A percentile compares a stretch with the other conserved stretches of the same genome.
phyloP scores from a whole-genome alignment of 2,888 invertebrate species.

The Myopa tessellatipennis region DNA sequence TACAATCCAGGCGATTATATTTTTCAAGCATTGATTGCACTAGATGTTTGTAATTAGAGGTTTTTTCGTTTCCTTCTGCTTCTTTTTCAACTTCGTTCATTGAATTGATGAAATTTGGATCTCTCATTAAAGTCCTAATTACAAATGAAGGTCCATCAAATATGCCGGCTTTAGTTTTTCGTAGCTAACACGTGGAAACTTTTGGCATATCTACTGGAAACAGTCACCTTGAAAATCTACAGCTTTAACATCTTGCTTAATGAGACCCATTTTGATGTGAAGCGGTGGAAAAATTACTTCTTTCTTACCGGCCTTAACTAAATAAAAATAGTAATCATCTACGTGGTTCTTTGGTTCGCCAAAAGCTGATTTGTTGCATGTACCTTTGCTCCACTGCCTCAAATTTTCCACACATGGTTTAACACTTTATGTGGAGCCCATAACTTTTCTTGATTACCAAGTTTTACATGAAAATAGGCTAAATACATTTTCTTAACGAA shows the following conservation, averaged over 20 bases:
- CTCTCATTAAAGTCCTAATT: background rate
- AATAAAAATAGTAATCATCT: background rate
- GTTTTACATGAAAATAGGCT: background rate
- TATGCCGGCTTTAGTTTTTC: background rate
- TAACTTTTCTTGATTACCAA: no score
- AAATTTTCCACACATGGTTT: background rate
- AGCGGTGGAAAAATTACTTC: background rate
- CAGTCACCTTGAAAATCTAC: background rate
- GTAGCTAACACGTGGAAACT: background rate
- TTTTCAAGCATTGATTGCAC: background rate
- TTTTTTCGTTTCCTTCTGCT: background rate
- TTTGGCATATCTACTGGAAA: background rate
- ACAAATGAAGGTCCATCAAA: background rate
- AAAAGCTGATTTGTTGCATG: background rate
- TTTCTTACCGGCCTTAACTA: background rate
- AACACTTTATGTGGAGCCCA: no score
- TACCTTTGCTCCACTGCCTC: background rate
- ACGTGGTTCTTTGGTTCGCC: background rate
- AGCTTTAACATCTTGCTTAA: background rate
- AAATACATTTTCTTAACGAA: background rate
- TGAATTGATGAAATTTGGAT: background rate
- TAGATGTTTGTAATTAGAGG: background rate
- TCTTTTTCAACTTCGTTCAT: background rate
- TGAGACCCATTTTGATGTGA: background rate
- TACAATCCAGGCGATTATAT: no score